A percentile compares a stretch with the other conserved stretches of the same genome.
These are phyloP conservation scores for Mesitornis unicolor DNA, from an alignment of 2,113 vertebrate species.

Conservation along the genomic window DNA sequence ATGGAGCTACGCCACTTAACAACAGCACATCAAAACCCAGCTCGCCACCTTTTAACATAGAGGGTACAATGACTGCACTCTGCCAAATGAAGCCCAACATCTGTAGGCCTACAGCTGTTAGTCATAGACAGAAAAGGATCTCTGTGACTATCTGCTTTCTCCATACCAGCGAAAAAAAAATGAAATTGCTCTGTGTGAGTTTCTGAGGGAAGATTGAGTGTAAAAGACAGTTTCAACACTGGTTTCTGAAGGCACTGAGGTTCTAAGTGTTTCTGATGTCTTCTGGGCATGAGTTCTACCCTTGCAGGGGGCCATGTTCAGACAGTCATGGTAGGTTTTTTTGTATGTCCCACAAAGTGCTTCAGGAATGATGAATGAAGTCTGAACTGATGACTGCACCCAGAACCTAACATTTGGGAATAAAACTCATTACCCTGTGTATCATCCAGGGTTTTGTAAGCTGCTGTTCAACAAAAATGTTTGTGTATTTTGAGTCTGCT, in stretches of 20 bases:
- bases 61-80: neutral
- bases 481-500: neutral
- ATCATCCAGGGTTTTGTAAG: neutral
- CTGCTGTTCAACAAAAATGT: neutral
- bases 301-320: neutral
- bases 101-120: neutral
- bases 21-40: constrained; percentile 22
- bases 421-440: neutral
- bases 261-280: constrained; percentile 39
- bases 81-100: neutral
- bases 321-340: neutral
- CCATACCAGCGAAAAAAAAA: neutral
- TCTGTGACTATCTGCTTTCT: constrained; percentile 1
- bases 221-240: neutral
- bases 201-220: neutral
- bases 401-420: neutral
- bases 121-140: neutral
- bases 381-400: neutral
- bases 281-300: neutral
- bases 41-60: neutral
- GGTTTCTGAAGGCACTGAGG: constrained; percentile 5
- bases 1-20: constrained; percentile 3
- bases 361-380: neutral
- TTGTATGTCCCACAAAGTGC: neutral
- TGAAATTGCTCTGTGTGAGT: constrained; percentile 17